These are phyloP conservation scores for Anguilla rostrata DNA, from an alignment of 2,113 vertebrate species.

Conservation along the genomic window DNA sequence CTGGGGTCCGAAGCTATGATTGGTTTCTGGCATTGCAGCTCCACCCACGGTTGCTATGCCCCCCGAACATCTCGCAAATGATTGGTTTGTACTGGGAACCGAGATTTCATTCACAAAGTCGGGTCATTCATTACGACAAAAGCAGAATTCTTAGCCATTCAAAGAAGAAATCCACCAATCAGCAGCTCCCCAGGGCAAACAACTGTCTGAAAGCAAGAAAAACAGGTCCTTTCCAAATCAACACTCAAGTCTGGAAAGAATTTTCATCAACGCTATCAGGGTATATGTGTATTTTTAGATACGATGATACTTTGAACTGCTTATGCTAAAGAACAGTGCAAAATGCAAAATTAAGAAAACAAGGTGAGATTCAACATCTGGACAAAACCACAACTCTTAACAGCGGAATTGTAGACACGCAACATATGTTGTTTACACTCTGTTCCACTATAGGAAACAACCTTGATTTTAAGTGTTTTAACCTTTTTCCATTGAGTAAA, in stretches of 20 bases:
- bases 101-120: constrained; percentile 88
- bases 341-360: constrained; percentile 4
- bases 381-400: constrained; percentile 4
- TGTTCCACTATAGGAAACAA: not conserved
- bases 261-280: constrained; percentile 31
- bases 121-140: constrained; percentile 85
- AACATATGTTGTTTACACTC: constrained; percentile 41
- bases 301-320: constrained; percentile 8
- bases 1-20: constrained; percentile 56
- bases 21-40: constrained; percentile 57
- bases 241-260: constrained; percentile 42
- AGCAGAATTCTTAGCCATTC: constrained; percentile 69
- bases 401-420: constrained; percentile 35
- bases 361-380: not conserved
- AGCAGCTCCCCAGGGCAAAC: constrained; percentile 58
- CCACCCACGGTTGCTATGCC: constrained; percentile 60
- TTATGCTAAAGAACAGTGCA: not conserved
- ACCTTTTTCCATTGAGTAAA: no score
- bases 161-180: constrained; percentile 79
- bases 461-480: not conserved
- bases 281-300: not conserved
- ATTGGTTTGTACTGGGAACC: constrained; percentile 69
- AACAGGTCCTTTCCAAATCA: constrained; percentile 60
- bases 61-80: constrained; percentile 30
- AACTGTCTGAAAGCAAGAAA: constrained; percentile 63